Evolutionary conservation across 2,888 invertebrate genomes (phyloP).

Genomic region (Polietes domitor): DNA sequence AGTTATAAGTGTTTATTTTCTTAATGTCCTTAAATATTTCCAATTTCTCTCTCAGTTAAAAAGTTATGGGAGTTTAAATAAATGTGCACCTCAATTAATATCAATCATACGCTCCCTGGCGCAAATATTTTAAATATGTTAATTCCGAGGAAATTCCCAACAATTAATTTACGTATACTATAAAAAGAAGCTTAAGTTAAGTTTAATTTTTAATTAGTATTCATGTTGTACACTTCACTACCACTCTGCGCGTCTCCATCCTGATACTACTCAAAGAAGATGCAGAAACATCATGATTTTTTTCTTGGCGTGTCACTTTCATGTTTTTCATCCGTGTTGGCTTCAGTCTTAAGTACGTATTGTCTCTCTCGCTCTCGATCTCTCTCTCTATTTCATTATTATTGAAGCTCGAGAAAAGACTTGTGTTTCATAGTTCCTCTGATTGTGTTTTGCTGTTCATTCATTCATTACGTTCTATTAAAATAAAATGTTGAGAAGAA

Average conservation of each 20-base stretch:
- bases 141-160: neutral
- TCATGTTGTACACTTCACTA: neutral
- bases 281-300: neutral
- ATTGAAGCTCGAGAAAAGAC: neutral
- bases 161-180: no score
- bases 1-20: no score
- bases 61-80: no score
- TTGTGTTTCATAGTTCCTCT: neutral
- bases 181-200: neutral
- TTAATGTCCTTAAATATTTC: no score
- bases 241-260: neutral
- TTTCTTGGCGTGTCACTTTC: neutral
- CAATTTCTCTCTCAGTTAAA: neutral
- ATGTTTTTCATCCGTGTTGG: neutral
- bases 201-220: neutral
- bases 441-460: neutral
- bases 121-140: neutral
- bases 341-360: neutral
- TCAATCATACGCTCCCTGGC: conserved; percentile 1
- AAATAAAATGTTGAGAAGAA: neutral
- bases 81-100: neutral
- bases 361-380: no score
- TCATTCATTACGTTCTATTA: neutral
- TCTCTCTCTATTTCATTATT: neutral
- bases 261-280: neutral